Evolutionary conservation across 1,140 invertebrate species (phyloP).

Genomic region (Drosophila elegans): DNA sequence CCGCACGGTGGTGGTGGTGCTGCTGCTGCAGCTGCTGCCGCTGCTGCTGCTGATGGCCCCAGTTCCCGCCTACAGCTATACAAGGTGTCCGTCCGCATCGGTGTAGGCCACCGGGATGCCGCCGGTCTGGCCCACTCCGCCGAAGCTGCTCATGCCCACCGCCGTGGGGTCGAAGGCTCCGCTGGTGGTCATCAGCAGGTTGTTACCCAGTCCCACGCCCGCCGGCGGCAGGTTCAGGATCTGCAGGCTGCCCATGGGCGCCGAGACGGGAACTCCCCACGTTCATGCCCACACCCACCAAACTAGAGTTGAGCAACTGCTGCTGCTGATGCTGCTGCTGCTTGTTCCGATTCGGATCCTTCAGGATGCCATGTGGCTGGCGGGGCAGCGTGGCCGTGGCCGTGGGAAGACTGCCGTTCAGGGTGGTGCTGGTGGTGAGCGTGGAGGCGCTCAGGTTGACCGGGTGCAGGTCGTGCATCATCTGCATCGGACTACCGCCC

Average conservation of each 20-base stretch:
- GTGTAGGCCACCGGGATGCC: constrained; percentile 74
- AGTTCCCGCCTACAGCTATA: constrained; percentile 83
- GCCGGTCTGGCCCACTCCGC: constrained; percentile 15
- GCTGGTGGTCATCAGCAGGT: constrained; percentile 80
- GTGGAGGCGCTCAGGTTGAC: constrained; percentile 77
- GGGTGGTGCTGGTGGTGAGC: constrained; percentile 74
- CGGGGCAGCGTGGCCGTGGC: constrained; percentile 78
- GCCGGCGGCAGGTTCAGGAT: constrained; percentile 77
- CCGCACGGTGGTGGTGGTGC: constrained; percentile 20
- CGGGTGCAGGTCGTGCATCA: constrained; percentile 80
- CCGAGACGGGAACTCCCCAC: constrained; percentile 70
- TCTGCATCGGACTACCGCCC: constrained; percentile 59
- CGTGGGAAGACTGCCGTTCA: constrained; percentile 81
- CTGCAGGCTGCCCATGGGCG: constrained; percentile 74
- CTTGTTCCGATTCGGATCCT: constrained; percentile 87
- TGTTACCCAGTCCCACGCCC: constrained; percentile 70
- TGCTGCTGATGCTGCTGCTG: constrained; percentile 70
- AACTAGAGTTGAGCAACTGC: constrained; percentile 68
- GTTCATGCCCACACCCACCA: constrained; percentile 45
- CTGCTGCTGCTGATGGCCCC: constrained; percentile 44
- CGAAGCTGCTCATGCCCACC: constrained; percentile 71
- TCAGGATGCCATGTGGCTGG: constrained; percentile 87
- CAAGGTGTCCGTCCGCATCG: constrained; percentile 83
- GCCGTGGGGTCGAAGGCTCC: constrained; percentile 76
- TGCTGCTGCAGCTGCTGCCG: constrained; percentile 15